These are phyloP conservation scores for Heterodera filipjevi DNA, from an alignment of 2,888 invertebrate species.

Conservation along the genomic window DNA sequence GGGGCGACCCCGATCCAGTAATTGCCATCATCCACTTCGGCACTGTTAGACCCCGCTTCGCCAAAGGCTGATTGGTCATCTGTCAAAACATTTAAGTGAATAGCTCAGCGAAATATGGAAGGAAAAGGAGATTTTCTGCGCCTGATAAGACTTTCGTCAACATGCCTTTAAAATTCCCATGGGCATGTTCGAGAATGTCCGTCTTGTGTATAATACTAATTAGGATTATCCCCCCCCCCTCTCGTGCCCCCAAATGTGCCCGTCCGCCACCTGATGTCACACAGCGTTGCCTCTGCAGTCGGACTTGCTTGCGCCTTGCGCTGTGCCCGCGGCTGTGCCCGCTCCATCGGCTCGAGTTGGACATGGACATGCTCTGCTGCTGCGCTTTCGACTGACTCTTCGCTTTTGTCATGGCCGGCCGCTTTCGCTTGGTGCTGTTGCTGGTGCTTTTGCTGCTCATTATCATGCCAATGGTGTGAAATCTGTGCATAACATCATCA, in stretches of 20 bases:
- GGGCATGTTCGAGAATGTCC: too few relatives aligned
- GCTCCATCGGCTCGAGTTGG: constrained; percentile 18
- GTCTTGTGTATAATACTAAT: too few relatives aligned
- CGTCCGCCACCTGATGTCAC: constrained; percentile 2
- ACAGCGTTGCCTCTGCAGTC: constrained; percentile 29
- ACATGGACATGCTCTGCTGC: constrained; percentile 3
- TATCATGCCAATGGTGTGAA: neutral
- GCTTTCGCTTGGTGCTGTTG: neutral
- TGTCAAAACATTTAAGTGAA: neutral
- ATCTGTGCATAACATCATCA: neutral
- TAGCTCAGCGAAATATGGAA: neutral
- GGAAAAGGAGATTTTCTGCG: too few relatives aligned
- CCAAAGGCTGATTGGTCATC: neutral
- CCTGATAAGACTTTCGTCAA: too few relatives aligned
- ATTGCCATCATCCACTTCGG: constrained; percentile 10
- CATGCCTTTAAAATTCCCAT: too few relatives aligned
- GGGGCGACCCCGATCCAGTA: constrained; percentile 36
- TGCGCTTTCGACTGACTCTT: neutral
- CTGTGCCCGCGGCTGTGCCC: constrained; percentile 18
- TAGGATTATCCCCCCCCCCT: too few relatives aligned
- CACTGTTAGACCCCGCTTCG: neutral
- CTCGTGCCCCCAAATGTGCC: too few relatives aligned
- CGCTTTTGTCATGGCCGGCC: neutral
- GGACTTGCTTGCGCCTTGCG: constrained; percentile 21
- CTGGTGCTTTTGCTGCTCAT: constrained; percentile 8